Percentiles rank a stretch among this genome's conserved stretches.
Evolutionary conservation across 2,888 invertebrate genomes (phyloP).

Genomic region (Drosophila engyochracea): DNA sequence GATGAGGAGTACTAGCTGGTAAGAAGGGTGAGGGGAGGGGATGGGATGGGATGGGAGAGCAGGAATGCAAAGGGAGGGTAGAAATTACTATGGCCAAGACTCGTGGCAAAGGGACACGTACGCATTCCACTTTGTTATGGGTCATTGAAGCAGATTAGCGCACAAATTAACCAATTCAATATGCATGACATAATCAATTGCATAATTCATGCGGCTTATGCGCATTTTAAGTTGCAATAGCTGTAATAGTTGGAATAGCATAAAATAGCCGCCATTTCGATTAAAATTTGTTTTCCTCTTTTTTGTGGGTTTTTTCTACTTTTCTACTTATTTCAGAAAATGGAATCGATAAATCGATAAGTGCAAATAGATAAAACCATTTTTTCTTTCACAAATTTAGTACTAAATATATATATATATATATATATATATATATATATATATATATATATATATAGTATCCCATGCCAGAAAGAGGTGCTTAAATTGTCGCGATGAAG

Average conservation of each 20-base stretch:
- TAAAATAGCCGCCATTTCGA: constrained; percentile 19
- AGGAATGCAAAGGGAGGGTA: not conserved
- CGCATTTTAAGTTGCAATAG: constrained; percentile 21
- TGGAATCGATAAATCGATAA: too few relatives aligned
- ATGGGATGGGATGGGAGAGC: too few relatives aligned
- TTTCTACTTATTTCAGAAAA: too few relatives aligned
- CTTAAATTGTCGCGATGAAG: not conserved
- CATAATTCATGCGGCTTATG: constrained; percentile 48
- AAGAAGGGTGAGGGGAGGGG: not conserved
- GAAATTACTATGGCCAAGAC: not conserved
- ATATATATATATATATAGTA: not conserved
- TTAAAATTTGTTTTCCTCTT: not conserved
- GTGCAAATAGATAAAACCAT: too few relatives aligned
- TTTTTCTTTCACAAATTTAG: too few relatives aligned
- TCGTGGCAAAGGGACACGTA: not conserved
- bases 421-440: not conserved
- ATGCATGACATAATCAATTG: constrained; percentile 55
- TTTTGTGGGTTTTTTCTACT: not conserved
- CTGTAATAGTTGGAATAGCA: constrained; percentile 3
- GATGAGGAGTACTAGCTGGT: not conserved
- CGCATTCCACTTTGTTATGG: not conserved
- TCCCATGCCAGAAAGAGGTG: not conserved
- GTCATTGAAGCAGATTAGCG: constrained; percentile 57
- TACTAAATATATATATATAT: not conserved
- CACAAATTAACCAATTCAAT: constrained; percentile 68